A percentile compares a stretch with the other conserved stretches of the same genome.
phyloP scores from a whole-genome alignment of 2,797 vertebrate species.

The Gallinago solitaria region DNA sequence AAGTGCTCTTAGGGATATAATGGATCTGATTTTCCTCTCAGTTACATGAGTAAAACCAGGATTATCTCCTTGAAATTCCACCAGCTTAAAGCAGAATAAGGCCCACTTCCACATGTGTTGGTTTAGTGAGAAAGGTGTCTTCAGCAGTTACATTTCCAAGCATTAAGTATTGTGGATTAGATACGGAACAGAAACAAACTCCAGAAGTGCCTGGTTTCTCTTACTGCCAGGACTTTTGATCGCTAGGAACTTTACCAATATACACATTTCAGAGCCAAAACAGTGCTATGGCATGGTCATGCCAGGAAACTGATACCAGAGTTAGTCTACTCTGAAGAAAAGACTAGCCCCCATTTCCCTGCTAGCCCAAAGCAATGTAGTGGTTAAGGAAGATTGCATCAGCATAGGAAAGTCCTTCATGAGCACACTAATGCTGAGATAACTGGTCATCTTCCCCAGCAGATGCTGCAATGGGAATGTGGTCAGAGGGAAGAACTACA shows the following conservation, averaged over 20 bases:
- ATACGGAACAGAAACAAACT: not conserved
- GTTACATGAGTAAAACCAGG: not conserved
- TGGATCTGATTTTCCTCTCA: slow-evolving; percentile 11
- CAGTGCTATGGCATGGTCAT: not conserved
- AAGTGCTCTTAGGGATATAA: not conserved
- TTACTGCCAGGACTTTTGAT: not conserved
- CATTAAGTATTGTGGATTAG: not conserved
- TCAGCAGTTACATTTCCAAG: not conserved
- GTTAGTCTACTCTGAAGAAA: not conserved
- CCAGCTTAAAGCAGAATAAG: not conserved
- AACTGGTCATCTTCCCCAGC: not conserved
- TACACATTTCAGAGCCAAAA: not conserved
- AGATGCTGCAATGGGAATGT: not conserved
- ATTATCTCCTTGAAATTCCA: not conserved
- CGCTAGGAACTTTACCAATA: not conserved
- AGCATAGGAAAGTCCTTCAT: not conserved
- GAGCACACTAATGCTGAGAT: not conserved
- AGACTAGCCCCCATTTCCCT: not conserved
- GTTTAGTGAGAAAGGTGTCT: not conserved
- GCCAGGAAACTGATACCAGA: not conserved
- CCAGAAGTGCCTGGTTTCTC: not conserved
- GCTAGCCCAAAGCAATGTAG: not conserved
- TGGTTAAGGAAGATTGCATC: not conserved
- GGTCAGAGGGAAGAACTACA: not conserved
- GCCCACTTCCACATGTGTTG: not conserved